Evolutionary conservation across 2,113 vertebrate species (phyloP), one percentile per base, ranked within the genome.

Genomic region (Opisthocomus hoazin): DNA sequence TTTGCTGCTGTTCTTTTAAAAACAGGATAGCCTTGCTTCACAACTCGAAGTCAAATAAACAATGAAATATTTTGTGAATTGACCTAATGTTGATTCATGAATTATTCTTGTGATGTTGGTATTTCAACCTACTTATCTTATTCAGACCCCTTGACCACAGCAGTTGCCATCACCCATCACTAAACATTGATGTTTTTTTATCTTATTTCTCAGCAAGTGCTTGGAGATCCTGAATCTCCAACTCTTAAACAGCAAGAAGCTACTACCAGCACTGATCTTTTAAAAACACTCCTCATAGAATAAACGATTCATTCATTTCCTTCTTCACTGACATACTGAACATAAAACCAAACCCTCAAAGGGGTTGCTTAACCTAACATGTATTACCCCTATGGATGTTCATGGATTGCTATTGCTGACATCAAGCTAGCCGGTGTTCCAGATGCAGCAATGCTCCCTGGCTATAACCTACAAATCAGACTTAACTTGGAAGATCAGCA

Each of bases 391-490:
- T 22, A 12, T 15, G 34, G n/a, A 81, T 43, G 10, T 46, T 65
- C 36, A 64, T 16, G 39, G 58, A 43, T 66, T 81, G 30, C 63
- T 53, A 5, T 12, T 53, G 41, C 17, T 73, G n/a, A 58, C 37
- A 19, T 66, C 32, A 45, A 46, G 15, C 32, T 11, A 70, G 17
- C 2, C 5, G 1, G 5, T 23, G 24, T 34, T 78, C 21, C 41
- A 87, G 34, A 68, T 36, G 4, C 10, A 78, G 10, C 15, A 61
- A 24, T 0, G 0, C 43, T 78, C 24, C 14, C 30, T 53, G 56
- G 53, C 9, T 12, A 56, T 4, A 70, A 39, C 13, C 30, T 73
- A 10, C 17, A 82, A 61, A 61, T 39, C 45, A 75, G 68, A 64
- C 20, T 27, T 54, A 14, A 63, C 4, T 20, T 71, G 41, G 20